Base-by-base conservation (phyloP, 2,113 vertebrate genomes). In the Lipotes vexillifer region DNA sequence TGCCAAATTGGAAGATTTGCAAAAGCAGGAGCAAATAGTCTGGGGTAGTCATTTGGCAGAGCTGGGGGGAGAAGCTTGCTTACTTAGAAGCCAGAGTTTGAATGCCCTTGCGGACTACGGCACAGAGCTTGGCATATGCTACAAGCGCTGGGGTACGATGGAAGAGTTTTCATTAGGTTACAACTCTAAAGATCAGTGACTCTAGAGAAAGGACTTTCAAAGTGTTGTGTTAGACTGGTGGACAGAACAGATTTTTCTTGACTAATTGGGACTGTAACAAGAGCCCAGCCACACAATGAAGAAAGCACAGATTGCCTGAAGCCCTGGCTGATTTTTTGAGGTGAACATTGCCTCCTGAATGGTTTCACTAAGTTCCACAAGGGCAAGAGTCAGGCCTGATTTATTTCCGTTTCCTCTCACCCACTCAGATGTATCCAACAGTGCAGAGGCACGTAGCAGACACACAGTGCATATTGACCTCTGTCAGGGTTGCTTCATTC, bases 401-500 rank as follows among this genome's bases (percentile, higher is more conserved):
- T 77, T 61, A 69, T 57, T 77, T 63, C 12, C 44, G 17, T 5
- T 49, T 71, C 25, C 38, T 88, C 49, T 77, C 31, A 36, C 25
- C 25, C 10, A 29, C 20, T 52, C 8, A 15, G 18, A 36, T 15
- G 29, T 74, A 14, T 20, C 49, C 11, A 33, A 25, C 49, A 57
- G 78, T 63, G 23, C 1, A 38, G 75, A 88, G 38, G 15, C 25
- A 41, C 2, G 2, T 33, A 21, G 25, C 10, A 46, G 33, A 44
- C 5, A 18, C 1, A 31, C 23, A 17, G 14, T 52, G 20, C 49
- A 23, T 10, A 61, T 0, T 49, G 3, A 31, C 20, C 12, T 61
- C 17, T n/a, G 36, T 21, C 27, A 5, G 14, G 21, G 27, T 14
- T 71, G 13, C 17, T 72, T 7, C 12, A 57, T 52, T 38, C 52